Percentiles rank a stretch among this genome's conserved stretches.
Conservation (phyloP, 2,888 invertebrate genomes). For the Chrysolina americana region DNA sequence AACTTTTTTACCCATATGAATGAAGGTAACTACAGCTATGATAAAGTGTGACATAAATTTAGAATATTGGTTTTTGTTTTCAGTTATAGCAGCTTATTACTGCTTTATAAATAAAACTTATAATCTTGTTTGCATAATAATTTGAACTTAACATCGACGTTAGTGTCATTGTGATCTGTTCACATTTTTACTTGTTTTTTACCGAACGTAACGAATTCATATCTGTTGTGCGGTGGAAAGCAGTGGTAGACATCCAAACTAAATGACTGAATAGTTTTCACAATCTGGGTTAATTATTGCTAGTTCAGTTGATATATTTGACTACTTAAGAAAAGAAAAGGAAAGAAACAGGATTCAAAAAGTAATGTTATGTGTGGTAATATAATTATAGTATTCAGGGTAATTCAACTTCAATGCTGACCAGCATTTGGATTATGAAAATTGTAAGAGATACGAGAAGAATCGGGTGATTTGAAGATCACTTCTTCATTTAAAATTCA, state of each 20-base stretch:
- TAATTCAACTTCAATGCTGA: too few relatives aligned
- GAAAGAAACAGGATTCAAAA: too few relatives aligned
- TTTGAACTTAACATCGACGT: constrained; percentile 13
- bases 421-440: too few relatives aligned
- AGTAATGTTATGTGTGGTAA: too few relatives aligned
- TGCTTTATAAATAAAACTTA: constrained; percentile 15
- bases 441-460: too few relatives aligned
- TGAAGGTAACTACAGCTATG: not conserved
- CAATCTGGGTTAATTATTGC: not conserved
- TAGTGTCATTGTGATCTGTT: not conserved
- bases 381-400: too few relatives aligned
- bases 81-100: not conserved
- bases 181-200: not conserved
- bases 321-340: too few relatives aligned
- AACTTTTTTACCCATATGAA: too few relatives aligned
- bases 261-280: not conserved
- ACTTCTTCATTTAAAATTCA: too few relatives aligned
- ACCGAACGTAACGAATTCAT: not conserved
- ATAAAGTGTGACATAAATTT: not conserved
- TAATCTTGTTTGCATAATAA: constrained; percentile 23
- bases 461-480: too few relatives aligned
- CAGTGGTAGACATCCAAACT: not conserved
- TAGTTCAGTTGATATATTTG: too few relatives aligned
- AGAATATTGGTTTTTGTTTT: not conserved
- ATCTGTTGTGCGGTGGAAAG: not conserved